Base-by-base conservation (phyloP, 1,140 invertebrate species). In the Cecropterus lyciades region DNA sequence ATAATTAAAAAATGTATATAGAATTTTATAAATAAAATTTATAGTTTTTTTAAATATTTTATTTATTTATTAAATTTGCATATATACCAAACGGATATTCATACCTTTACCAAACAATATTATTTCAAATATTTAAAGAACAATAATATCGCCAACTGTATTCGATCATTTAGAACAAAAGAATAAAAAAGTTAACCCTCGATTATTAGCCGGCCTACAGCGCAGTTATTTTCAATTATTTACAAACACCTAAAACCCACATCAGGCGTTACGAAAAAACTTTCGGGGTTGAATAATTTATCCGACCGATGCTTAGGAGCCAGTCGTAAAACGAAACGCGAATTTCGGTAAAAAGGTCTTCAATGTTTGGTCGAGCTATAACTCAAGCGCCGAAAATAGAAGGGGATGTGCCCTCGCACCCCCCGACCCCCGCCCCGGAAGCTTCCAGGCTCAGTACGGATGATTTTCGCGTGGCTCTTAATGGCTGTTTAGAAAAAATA, bases 311-410 rank as follows among this genome's bases (percentile, higher is more conserved):
- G 76, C 82, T 90, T 80, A 90, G 80, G 79, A 85, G 71, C 10
- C 68, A 68, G 75, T 85, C 86, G 86, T 88, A 91, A 89, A 90
- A 84, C 79, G 79, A 67, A 85, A 86, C 79, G 82, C 68, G 76
- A 82, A 90, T 83, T 89, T 89, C 82, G 75, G 84, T 86, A 89
- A 85, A 82, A 88, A 86, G 88, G 81, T 87, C 86, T 89, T 84
- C 79, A 89, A 84, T 83, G 79, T 84, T 89, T 84, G 85, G 85
- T 81, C 84, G 82, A 79, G 77, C 82, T 88, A 91, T 90, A 89
- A 86, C 76, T 89, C 83, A 88, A 83, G 81, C 72, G 71, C 80
- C 86, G 80, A 89, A 89, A 89, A 87, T 87, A 87, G 85, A 80
- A 80, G 80, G 86, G 86, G 82, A 75, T 81, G 76, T 67, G 70